Evolutionary conservation across 2,888 invertebrate species (phyloP).

Genomic region (Drosophila rubida): DNA sequence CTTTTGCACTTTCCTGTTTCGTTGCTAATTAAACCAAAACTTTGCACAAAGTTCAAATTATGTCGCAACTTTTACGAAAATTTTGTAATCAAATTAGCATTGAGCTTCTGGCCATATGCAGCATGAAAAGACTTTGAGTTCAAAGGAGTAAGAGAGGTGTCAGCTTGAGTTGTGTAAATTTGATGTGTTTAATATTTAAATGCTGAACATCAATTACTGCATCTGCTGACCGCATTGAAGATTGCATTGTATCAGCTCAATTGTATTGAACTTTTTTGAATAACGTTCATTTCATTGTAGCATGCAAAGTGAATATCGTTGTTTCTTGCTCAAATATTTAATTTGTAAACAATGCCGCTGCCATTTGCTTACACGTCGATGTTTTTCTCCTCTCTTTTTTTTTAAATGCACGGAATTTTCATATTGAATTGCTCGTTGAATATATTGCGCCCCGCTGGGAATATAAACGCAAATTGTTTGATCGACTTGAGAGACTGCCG

Average conservation of each 20-base stretch:
- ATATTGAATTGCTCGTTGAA: not conserved
- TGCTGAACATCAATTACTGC: not conserved
- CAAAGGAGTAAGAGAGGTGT: not conserved
- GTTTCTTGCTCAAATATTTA: constrained; percentile 30
- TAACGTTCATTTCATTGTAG: not conserved
- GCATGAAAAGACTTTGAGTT: not conserved
- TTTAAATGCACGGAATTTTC: not conserved
- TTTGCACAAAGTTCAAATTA: constrained; percentile 49
- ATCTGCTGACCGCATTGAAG: not conserved
- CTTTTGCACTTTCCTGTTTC: constrained; percentile 9
- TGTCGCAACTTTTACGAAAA: constrained; percentile 27
- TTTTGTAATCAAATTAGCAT: constrained; percentile 43
- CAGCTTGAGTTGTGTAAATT: not conserved
- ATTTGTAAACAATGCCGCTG: constrained; percentile 15
- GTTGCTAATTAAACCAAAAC: constrained; percentile 50
- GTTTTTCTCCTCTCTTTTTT: constrained; percentile 9
- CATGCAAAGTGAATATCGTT: constrained; percentile 25
- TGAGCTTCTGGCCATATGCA: constrained; percentile 1
- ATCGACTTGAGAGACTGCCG: not conserved
- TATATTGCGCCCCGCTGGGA: not conserved
- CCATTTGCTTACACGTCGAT: not conserved
- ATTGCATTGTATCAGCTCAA: not conserved
- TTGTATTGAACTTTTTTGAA: constrained; percentile 5
- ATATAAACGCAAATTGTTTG: not conserved
- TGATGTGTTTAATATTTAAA: not conserved